Evolutionary conservation across 2,113 vertebrate genomes (phyloP).

Genomic region (Lynx canadensis): DNA sequence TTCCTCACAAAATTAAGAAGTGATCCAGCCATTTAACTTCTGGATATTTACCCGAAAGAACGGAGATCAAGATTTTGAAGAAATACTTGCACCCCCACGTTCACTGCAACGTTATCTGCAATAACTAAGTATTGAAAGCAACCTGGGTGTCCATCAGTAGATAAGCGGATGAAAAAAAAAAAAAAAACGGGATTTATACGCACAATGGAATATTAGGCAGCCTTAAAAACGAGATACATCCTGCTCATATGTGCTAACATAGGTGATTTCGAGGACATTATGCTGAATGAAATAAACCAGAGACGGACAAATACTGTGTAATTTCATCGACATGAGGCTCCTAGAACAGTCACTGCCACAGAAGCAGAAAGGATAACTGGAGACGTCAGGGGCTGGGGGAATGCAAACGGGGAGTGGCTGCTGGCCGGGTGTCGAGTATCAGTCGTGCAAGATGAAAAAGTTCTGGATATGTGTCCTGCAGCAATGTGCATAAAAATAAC

Average conservation of each 20-base stretch:
- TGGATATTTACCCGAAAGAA: neutral
- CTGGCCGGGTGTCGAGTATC: neutral
- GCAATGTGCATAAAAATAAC: neutral
- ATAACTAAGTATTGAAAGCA: neutral
- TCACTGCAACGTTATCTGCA: no score
- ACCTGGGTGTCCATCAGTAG: neutral
- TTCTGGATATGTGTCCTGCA: neutral
- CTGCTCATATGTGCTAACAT: neutral
- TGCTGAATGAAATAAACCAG: neutral
- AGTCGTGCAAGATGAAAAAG: neutral
- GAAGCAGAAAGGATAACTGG: neutral
- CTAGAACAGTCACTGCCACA: no score
- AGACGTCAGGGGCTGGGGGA: neutral
- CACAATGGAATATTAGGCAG: neutral
- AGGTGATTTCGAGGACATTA: neutral
- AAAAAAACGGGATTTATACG: neutral
- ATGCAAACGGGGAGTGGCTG: neutral
- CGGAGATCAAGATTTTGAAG: neutral
- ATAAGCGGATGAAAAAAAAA: neutral
- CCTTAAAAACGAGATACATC: neutral
- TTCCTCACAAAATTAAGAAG: neutral
- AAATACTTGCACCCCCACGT: rapidly evolving
- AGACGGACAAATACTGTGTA: neutral
- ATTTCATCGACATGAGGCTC: neutral
- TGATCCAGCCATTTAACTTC: neutral